A percentile compares a stretch with the other conserved stretches of the same genome.
Evolutionary conservation across 2,888 invertebrate genomes (phyloP).

Genomic region (Carpatolechia fugitivella): DNA sequence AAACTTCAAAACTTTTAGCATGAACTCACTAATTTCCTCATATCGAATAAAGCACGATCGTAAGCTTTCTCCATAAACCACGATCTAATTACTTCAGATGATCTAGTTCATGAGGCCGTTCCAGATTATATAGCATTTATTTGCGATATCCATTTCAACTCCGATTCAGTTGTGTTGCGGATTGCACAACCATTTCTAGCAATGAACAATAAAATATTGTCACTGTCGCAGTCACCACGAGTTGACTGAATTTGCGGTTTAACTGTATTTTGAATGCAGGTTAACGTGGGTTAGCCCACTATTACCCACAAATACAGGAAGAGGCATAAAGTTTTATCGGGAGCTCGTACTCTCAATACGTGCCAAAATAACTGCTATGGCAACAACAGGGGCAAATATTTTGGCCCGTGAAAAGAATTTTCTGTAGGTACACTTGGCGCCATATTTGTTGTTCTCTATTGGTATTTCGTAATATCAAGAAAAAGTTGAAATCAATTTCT

Average conservation of each 20-base stretch:
- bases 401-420: background rate
- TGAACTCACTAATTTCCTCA: background rate
- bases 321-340: conserved; percentile 59
- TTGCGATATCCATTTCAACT: background rate
- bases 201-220: background rate
- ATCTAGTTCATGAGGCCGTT: conserved; percentile 9
- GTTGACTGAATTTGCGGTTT: conserved; percentile 23
- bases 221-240: background rate
- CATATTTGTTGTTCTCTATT: no score
- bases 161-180: no score
- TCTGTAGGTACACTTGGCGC: background rate
- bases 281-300: conserved; percentile 36
- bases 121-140: no score
- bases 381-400: background rate
- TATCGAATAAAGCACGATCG: background rate
- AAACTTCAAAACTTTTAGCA: background rate
- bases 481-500: no score
- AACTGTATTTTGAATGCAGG: conserved; percentile 22
- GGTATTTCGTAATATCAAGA: no score
- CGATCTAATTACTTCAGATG: conserved; percentile 14
- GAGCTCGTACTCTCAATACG: conserved; percentile 25
- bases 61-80: conserved; percentile 9
- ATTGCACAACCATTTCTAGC: background rate
- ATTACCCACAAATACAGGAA: conserved; percentile 49
- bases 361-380: background rate